Base-by-base conservation (phyloP, 2,888 invertebrate species). In the Lapara coniferarum region DNA sequence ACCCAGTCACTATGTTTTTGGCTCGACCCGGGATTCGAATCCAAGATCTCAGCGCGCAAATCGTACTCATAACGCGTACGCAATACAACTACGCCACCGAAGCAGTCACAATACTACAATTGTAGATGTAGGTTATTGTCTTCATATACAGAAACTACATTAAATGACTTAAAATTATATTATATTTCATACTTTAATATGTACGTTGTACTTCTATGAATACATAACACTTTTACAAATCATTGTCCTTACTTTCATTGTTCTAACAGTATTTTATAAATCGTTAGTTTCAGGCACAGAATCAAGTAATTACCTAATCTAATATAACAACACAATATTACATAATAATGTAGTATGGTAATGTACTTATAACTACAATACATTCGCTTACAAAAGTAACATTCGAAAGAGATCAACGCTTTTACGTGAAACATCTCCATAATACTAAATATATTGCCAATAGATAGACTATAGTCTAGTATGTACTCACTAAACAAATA, bases 401-500 rank as follows among this genome's bases (percentile, higher is more conserved):
- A 82, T 85, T 84, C 80, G 74, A 81, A 81, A 83, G 89, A 89
- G 88, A 89, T 88, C 89, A 87, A 77, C 80, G 76, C 78, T 78
- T 75, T 68, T 74, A 73, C 71, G 72, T 74, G 73, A 80, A 74
- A 71, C 74, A 75, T 78, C 78, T 75, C 78, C 77, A 78, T 75
- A 79, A 80, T 80, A 81, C 78, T 79, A 74, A 75, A 73, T 74
- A 78, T 77, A 77, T 78, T 78, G 75, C 46, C 59, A 44, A 59
- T 59, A 16, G 19, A 63, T 63, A 49, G 2, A 63, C 19, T 59
- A 59, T 16, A 56, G 0, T 63, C 8, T 37, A 25, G 25, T 25
- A 25, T 25, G 25, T 25, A 25, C 25, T 25, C 25, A 25, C 25
- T 25, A 25, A 25, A 25, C 25, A 46, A 46, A 44, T 19, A 13